Evolutionary conservation across 2,113 vertebrate genomes (phyloP).

Genomic region (Puma concolor): DNA sequence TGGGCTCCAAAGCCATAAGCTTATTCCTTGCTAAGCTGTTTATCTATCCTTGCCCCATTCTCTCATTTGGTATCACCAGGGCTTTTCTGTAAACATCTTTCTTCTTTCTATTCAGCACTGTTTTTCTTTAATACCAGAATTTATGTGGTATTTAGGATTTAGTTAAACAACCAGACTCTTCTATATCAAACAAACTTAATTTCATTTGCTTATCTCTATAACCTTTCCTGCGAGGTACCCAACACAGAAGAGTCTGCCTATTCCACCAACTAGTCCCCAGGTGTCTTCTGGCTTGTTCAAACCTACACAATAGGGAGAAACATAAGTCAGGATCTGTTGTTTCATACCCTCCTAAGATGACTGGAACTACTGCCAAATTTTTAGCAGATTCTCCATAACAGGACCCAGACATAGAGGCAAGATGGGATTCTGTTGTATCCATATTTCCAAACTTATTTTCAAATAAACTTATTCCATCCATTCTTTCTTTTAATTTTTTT

Average conservation of each 20-base stretch:
- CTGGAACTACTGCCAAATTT: neutral
- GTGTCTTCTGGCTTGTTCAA: neutral
- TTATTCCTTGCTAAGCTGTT: slow-evolving; percentile 57
- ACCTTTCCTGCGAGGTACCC: neutral
- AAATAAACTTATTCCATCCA: neutral
- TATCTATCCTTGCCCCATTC: slow-evolving; percentile 2
- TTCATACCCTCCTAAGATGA: neutral
- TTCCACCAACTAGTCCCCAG: neutral
- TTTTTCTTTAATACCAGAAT: slow-evolving; percentile 38
- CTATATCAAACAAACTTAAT: neutral
- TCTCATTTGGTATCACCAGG: neutral
- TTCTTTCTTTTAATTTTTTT: neutral
- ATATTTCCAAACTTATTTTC: neutral
- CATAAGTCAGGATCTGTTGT: neutral
- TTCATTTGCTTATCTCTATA: neutral
- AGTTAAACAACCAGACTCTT: neutral
- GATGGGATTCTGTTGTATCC: neutral
- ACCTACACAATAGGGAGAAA: neutral
- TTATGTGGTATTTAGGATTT: neutral
- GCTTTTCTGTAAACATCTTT: slow-evolving; percentile 10
- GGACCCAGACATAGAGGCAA: neutral
- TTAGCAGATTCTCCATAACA: neutral
- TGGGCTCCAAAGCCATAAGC: neutral
- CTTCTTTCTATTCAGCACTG: neutral
- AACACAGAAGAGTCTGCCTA: neutral